phyloP scores from a whole-genome alignment of 2,888 invertebrate species.

The Eupithecia vulgata region DNA sequence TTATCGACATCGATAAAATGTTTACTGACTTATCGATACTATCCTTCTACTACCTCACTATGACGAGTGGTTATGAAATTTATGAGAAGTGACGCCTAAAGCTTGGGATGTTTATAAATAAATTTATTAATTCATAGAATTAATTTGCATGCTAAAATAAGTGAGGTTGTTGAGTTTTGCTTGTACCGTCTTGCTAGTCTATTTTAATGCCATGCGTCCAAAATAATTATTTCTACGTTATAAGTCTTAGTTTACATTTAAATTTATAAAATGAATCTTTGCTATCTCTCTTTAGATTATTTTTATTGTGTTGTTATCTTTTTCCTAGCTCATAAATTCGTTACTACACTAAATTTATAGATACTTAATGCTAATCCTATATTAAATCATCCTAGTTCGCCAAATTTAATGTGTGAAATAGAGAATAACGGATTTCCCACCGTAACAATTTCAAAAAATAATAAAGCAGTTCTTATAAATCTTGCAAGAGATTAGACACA shows the following conservation, averaged over 20 bases:
- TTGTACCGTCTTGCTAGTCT: slow-evolving; percentile 2
- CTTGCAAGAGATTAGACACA: neutral
- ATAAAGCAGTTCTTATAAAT: neutral
- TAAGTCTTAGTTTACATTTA: neutral
- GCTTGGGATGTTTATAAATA: slow-evolving; percentile 27
- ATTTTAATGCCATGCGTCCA: slow-evolving; percentile 1
- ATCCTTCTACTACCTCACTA: slow-evolving; percentile 19
- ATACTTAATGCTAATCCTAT: slow-evolving; percentile 9
- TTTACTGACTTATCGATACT: slow-evolving; percentile 20
- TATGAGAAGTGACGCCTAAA: slow-evolving; percentile 23
- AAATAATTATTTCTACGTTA: neutral
- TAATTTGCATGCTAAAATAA: slow-evolving; percentile 35
- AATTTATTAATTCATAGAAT: slow-evolving; percentile 36
- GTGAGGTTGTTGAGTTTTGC: neutral
- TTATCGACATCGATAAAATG: slow-evolving; percentile 38
- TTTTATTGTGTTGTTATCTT: neutral
- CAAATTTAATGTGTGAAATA: slow-evolving; percentile 17
- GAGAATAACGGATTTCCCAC: slow-evolving; percentile 6
- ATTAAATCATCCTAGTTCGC: neutral
- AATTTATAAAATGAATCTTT: neutral
- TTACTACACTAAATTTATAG: neutral
- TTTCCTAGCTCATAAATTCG: neutral
- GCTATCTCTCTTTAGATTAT: neutral
- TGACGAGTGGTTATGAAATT: slow-evolving; percentile 22
- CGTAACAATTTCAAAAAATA: neutral